These are phyloP conservation scores for Lagenorhynchus albirostris DNA, from an alignment of 2,113 vertebrate genomes.

Conservation along the genomic window DNA sequence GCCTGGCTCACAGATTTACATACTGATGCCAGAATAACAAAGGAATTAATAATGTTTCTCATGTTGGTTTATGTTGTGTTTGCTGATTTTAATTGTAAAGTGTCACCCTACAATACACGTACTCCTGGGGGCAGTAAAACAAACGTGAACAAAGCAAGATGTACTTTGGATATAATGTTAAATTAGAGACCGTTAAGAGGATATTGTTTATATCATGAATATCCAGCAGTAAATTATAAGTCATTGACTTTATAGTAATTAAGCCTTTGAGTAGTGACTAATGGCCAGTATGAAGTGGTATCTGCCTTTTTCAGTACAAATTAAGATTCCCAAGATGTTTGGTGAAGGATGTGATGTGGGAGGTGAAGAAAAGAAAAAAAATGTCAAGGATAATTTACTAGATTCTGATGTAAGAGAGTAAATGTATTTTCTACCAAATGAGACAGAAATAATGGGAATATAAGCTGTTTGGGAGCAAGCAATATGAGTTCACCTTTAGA, in stretches of 20 bases:
- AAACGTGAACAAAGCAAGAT: not conserved
- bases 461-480: not conserved
- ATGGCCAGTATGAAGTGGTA: not conserved
- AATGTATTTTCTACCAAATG: not conserved
- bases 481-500: not conserved
- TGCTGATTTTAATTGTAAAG: not conserved
- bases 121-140: not conserved
- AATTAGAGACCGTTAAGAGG: not conserved
- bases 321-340: not conserved
- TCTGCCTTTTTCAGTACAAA: not conserved
- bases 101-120: not conserved
- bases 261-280: not conserved
- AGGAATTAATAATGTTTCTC: not conserved
- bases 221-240: not conserved
- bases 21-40: not conserved
- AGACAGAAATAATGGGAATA: not conserved
- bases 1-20: not conserved
- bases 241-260: not conserved
- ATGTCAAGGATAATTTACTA: not conserved
- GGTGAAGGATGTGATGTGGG: not conserved
- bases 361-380: not conserved
- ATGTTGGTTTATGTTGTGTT: not conserved
- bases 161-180: not conserved
- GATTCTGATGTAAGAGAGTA: not conserved
- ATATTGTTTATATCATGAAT: not conserved